These are phyloP conservation scores for Andrena flavipes DNA, from an alignment of 2,888 invertebrate species.

Conservation along the genomic window DNA sequence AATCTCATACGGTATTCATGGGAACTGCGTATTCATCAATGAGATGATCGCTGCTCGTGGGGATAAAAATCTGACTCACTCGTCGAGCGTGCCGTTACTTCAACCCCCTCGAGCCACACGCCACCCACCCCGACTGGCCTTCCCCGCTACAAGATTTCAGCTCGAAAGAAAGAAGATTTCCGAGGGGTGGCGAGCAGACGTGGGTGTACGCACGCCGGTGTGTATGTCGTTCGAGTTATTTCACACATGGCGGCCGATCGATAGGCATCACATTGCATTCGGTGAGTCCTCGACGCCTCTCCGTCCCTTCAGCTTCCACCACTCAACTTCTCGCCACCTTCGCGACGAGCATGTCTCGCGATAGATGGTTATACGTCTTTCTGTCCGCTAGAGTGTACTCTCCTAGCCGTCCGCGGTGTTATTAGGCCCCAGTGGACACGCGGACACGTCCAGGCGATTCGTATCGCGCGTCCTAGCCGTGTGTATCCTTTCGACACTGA, in stretches of 20 bases:
- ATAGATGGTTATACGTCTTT: constrained; percentile 32
- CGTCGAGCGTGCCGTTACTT: constrained; percentile 15
- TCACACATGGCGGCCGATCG: constrained; percentile 76
- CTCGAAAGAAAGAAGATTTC: constrained; percentile 40
- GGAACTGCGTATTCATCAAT: constrained; percentile 74
- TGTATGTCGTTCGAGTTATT: constrained; percentile 75
- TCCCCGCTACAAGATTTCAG: constrained; percentile 44
- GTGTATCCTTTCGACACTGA: neutral
- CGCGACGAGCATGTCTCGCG: constrained; percentile 32
- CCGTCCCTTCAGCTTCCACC: constrained; percentile 19
- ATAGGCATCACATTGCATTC: constrained; percentile 74
- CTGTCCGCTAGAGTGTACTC: neutral
- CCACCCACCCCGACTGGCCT: neutral
- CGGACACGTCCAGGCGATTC: neutral
- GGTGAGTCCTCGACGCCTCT: constrained; percentile 36
- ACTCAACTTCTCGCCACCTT: constrained; percentile 17
- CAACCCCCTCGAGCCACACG: neutral
- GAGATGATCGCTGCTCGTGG: constrained; percentile 60
- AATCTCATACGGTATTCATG: constrained; percentile 77
- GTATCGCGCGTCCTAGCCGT: neutral
- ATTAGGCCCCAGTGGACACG: neutral
- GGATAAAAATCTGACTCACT: constrained; percentile 41
- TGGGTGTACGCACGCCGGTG: constrained; percentile 39
- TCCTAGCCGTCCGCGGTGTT: constrained; percentile 3
- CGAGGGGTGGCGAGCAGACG: constrained; percentile 37